Evolutionary conservation across 2,113 vertebrate genomes (phyloP), one percentile per base, ranked within the genome.

Genomic region (Brachionichthys hirsutus): DNA sequence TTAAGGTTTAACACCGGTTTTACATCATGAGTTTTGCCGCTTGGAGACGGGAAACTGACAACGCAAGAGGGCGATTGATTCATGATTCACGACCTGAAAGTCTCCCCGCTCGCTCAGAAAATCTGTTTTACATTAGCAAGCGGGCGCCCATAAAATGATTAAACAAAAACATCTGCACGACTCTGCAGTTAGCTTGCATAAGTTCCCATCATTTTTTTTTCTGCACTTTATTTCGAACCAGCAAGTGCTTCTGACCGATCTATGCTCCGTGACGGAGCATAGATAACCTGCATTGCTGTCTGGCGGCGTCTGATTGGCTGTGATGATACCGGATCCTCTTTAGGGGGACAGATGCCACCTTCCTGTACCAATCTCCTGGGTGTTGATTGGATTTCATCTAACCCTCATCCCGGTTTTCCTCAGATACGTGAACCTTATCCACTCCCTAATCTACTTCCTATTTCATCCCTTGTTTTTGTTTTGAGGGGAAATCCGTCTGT

Each of bases 371-470:
- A 57, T 81, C 80, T 85, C 80, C 59, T 70, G 74, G 55, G 54
- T 50, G 45, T 77, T 73, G 82, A 89, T 87, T 77, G 64, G 62
- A 73, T 90, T 90, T 73, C 79, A 67, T 74, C 71, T 63, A 77
- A 65, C 72, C 68, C 75, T 38, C 48, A 81, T 78, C 59, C 54
- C 51, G 45, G 47, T 19, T 61, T 58, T 63, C 67, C 65, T 70
- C 17, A 52, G 77, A 49, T 43, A 56, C 19, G 53, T 63, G 16
- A 16, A 67, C 16, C 36, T 51, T 52, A 34, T 35, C 51, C 22
- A 54, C 65, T 65, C 38, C 58, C 17, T 63, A 7, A 12, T 82
- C 16, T 60, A 9, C 63, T 46, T 79, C 51, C 59, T 63, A 51
- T 67, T 54, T 42, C 41, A 30, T 44, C 47, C 36, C 34, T 8